Percentiles rank a stretch among this genome's conserved stretches.
Conservation (phyloP, 2,113 vertebrate species). For the Oryzias woworae region DNA sequence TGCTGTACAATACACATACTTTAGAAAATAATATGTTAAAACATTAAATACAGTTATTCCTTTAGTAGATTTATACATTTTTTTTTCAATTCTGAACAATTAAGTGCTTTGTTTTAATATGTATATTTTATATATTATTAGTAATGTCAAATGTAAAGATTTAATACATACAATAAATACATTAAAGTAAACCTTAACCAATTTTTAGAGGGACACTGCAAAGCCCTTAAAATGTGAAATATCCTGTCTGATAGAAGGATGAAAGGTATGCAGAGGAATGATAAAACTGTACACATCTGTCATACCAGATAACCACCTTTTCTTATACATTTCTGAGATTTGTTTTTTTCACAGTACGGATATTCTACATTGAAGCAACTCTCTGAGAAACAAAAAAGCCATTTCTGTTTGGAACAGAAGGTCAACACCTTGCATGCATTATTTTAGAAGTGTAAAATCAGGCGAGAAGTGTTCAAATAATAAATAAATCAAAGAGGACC, state of each 20-base stretch:
- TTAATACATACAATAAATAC: constrained; percentile 69
- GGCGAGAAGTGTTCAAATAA: constrained; percentile 47
- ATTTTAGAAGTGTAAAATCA: constrained; percentile 62
- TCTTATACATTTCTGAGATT: constrained; percentile 56
- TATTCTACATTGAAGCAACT: constrained; percentile 70
- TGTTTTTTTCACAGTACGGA: constrained; percentile 62
- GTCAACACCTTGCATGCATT: constrained; percentile 78
- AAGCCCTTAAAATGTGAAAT: constrained; percentile 79
- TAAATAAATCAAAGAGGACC: constrained; percentile 42
- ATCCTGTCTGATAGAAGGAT: constrained; percentile 44
- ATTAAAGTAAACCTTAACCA: constrained; percentile 64
- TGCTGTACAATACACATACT: constrained; percentile 83
- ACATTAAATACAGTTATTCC: constrained; percentile 65
- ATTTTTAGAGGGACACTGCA: constrained; percentile 74
- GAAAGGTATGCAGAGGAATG: constrained; percentile 68
- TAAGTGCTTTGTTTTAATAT: constrained; percentile 89
- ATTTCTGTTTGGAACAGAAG: constrained; percentile 71
- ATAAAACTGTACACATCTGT: constrained; percentile 75
- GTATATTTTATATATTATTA: constrained; percentile 78
- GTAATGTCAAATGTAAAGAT: constrained; percentile 63
- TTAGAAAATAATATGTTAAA: constrained; percentile 82
- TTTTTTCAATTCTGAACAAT: constrained; percentile 76
- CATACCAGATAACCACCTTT: constrained; percentile 59
- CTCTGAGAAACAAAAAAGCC: constrained; percentile 49
- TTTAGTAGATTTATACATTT: constrained; percentile 67